Evolutionary conservation across 2,113 vertebrate genomes (phyloP).

Genomic region (Platycercus adscitus): DNA sequence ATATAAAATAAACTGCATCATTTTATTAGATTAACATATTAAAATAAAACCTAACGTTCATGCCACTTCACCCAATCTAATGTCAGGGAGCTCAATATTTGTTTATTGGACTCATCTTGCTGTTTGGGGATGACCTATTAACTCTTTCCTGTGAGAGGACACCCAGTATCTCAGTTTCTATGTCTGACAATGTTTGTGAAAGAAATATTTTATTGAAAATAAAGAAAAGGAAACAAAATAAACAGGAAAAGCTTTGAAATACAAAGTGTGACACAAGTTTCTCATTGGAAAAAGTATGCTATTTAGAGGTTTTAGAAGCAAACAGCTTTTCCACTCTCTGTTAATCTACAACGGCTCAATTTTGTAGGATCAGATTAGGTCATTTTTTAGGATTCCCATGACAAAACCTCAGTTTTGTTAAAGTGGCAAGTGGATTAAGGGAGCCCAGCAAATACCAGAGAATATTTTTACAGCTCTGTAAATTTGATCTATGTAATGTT

Average conservation of each 20-base stretch:
- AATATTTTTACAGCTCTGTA: background rate
- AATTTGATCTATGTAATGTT: background rate
- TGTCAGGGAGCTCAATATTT: background rate
- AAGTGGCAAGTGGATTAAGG: background rate
- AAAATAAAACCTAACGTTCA: background rate
- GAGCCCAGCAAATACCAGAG: background rate
- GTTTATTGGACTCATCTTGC: background rate
- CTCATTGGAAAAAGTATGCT: background rate
- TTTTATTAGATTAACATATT: conserved; percentile 34
- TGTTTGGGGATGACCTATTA: background rate
- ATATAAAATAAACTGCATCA: background rate
- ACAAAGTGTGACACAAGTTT: background rate
- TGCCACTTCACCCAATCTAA: background rate
- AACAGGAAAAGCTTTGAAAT: background rate
- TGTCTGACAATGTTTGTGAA: background rate
- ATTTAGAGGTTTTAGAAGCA: background rate
- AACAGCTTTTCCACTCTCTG: background rate
- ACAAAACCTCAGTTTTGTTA: background rate
- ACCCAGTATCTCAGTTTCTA: background rate
- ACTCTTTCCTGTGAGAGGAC: background rate
- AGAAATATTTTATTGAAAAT: background rate
- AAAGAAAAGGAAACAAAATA: background rate
- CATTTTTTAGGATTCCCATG: background rate
- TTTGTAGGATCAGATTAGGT: background rate
- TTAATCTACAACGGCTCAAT: rapidly evolving